Base-by-base conservation (phyloP, 2,113 vertebrate species). In the Elgaria multicarinata region DNA sequence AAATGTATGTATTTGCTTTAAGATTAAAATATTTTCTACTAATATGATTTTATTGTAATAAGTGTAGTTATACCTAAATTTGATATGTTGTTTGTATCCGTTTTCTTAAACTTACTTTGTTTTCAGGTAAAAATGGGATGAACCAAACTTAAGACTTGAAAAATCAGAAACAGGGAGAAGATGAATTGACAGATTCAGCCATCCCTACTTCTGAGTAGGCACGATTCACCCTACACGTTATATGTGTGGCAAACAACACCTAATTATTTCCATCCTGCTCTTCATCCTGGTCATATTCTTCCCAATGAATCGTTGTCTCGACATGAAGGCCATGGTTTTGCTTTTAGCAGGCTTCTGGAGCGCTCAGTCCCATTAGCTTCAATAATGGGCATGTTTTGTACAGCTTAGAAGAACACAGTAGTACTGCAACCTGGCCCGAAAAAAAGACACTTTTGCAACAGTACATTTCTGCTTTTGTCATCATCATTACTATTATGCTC, bases 341-440 rank as follows among this genome's bases (percentile, higher is more conserved):
- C 44, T 89, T 71, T 80, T 36, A 80, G 33, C 76, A 86, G 66
- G 33, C 31, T 86, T 76, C 39, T 80, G 46, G 20, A 79, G 42
- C n/a, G 66, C 28, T 86, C 67, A 36, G n/a, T 80, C 44, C 39
- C 66, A 72, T 90, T 85, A 85, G 20, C 72, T 85, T n/a, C 75
- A 80, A 92, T 94, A 89, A 92, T 53, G 82, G 72, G 64, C 46
- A 82, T 77, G 83, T 89, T 93, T 83, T 93, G 2, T 90, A 82
- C 77, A 89, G 46, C 42, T 89, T 78, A 66, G 81, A 77, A 89
- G 74, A 77, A 36, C 90, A 64, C 83, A 86, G 85, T 86, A 78
- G 28, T 91, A 89, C 83, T 85, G 79, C n/a, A 64, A n/a, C 44
- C 50, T 93, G 64, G n/a, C 87, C 67, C 90, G 89, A 71, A 94